Percentiles rank a stretch among this genome's conserved stretches.
These are phyloP conservation scores for Collichthys lucidus DNA, from an alignment of 2,113 vertebrate species.

Conservation along the genomic window DNA sequence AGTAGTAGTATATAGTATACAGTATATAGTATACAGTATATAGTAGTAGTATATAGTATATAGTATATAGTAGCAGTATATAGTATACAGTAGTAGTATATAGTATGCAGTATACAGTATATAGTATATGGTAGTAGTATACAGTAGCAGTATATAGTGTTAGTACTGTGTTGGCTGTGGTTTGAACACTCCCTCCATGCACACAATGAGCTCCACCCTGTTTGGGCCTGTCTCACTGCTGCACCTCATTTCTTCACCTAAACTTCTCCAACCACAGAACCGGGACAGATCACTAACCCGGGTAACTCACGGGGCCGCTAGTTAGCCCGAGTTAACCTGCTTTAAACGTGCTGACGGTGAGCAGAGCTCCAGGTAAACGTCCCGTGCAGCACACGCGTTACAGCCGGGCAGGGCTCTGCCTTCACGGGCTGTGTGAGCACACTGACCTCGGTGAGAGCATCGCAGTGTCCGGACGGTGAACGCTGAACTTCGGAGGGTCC, in stretches of 20 bases:
- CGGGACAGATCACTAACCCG: neutral
- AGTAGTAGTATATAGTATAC: too few relatives aligned
- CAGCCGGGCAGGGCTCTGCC: too few relatives aligned
- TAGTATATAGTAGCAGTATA: too few relatives aligned
- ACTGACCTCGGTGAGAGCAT: slow-evolving; percentile 76
- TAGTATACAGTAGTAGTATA: too few relatives aligned
- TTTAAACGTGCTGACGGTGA: neutral
- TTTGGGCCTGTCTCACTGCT: neutral
- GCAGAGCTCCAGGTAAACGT: neutral
- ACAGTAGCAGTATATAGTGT: too few relatives aligned
- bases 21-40: too few relatives aligned
- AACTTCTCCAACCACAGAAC: accelerated
- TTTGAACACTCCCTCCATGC: neutral
- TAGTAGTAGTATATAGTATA: too few relatives aligned
- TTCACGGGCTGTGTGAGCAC: too few relatives aligned
- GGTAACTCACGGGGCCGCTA: neutral
- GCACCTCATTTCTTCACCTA: neutral
- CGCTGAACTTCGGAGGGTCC: neutral
- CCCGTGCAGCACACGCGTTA: neutral
- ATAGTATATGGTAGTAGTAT: too few relatives aligned
- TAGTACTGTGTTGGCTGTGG: too few relatives aligned
- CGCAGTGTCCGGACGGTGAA: neutral
- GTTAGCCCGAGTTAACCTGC: neutral
- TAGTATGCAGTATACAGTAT: too few relatives aligned
- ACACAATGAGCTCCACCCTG: neutral